Evolutionary conservation across 2,888 invertebrate genomes (phyloP).

Genomic region (Electrophaes corylata): DNA sequence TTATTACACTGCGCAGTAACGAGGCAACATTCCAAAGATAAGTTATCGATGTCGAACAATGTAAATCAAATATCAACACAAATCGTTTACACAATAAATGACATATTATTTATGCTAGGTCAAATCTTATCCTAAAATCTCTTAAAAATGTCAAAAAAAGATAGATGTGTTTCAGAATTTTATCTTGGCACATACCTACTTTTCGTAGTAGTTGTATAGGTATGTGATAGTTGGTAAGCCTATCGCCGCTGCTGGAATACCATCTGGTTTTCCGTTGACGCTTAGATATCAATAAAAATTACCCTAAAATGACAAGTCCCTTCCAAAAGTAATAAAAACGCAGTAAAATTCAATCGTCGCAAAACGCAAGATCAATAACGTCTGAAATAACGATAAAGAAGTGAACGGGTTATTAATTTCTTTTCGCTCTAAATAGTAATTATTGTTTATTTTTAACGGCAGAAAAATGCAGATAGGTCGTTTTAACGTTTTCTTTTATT

Average conservation of each 20-base stretch:
- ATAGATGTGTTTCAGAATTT: too few species aligned
- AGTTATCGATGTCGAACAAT: too few species aligned
- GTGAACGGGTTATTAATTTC: conserved; percentile 74
- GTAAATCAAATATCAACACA: too few species aligned
- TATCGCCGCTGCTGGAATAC: not conserved
- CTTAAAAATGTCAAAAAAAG: too few species aligned
- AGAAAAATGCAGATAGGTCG: conserved; percentile 73
- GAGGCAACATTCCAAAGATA: too few species aligned
- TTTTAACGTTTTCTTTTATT: conserved; percentile 76
- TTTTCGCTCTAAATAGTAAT: conserved; percentile 57
- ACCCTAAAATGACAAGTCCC: conserved; percentile 16
- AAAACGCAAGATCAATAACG: conserved; percentile 49
- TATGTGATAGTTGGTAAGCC: not conserved
- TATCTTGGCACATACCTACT: not conserved
- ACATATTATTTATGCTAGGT: too few species aligned
- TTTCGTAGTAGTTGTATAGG: too few species aligned
- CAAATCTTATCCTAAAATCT: too few species aligned
- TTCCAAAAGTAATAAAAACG: conserved; percentile 24
- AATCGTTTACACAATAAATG: too few species aligned
- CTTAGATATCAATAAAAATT: conserved; percentile 1
- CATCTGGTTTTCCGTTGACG: not conserved
- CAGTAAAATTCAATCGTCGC: conserved; percentile 28
- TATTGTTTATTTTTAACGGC: conserved; percentile 67
- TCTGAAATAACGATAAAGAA: conserved; percentile 53
- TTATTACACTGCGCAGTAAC: too few species aligned